Evolutionary conservation across 1,140 invertebrate species (phyloP).

Genomic region (Nebria ingens): DNA sequence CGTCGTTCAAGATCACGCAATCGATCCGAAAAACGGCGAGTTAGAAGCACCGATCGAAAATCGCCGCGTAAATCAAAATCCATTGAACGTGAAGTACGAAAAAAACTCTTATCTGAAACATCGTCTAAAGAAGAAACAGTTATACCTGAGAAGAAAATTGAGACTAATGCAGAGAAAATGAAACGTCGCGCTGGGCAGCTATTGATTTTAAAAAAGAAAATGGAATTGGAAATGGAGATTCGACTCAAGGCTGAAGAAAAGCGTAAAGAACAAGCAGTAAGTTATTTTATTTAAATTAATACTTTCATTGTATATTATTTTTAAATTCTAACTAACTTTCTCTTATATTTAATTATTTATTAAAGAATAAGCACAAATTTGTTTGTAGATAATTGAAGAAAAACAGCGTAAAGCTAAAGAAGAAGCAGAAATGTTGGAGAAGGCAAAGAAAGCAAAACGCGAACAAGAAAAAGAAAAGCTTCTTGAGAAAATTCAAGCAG

Average conservation of each 20-base stretch:
- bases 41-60: slow-evolving; percentile 18
- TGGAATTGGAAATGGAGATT: slow-evolving; percentile 40
- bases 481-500: slow-evolving; percentile 24
- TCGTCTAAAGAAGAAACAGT: slow-evolving; percentile 22
- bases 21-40: slow-evolving; percentile 19
- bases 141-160: slow-evolving; percentile 27
- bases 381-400: slow-evolving; percentile 33
- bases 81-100: slow-evolving; percentile 9
- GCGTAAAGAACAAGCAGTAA: slow-evolving; percentile 22
- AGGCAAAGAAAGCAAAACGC: slow-evolving; percentile 34
- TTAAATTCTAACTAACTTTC: slow-evolving; percentile 13
- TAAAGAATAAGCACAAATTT: slow-evolving; percentile 6
- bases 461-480: slow-evolving; percentile 33
- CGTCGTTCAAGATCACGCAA: slow-evolving; percentile 13
- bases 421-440: slow-evolving; percentile 39
- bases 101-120: slow-evolving; percentile 4
- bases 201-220: slow-evolving; percentile 41
- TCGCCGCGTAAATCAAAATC: slow-evolving; percentile 15
- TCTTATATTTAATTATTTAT: slow-evolving; percentile 13
- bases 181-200: slow-evolving; percentile 35
- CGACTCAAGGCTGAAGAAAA: slow-evolving; percentile 31
- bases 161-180: slow-evolving; percentile 37
- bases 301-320: too few species aligned
- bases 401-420: slow-evolving; percentile 36
- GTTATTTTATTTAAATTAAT: slow-evolving; percentile 1